phyloP scores from a whole-genome alignment of 2,797 vertebrate genomes.

The Hapalemur alaotrensis region DNA sequence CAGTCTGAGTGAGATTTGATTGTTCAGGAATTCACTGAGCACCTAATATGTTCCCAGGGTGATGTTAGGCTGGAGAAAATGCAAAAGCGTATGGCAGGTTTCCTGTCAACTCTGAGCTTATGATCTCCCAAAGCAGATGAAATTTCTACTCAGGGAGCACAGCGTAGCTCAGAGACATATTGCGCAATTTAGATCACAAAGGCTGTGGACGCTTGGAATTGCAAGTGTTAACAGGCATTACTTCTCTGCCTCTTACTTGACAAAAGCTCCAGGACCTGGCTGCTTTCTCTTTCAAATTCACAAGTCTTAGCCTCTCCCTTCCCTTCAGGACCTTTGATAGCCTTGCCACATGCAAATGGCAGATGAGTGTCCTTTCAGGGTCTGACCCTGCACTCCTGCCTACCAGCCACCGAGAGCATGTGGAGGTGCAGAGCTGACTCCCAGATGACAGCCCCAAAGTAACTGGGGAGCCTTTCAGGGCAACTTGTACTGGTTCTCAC shows the following conservation, averaged over 20 bases:
- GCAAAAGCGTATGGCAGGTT: background rate
- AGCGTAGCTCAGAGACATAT: background rate
- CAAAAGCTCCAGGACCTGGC: background rate
- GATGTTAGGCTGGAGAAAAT: background rate
- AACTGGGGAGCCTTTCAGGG: background rate
- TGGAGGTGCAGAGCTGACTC: background rate
- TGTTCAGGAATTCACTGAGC: background rate
- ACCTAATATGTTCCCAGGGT: background rate
- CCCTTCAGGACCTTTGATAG: background rate
- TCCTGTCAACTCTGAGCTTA: background rate
- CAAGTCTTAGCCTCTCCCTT: background rate
- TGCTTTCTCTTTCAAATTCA: conserved; percentile 18
- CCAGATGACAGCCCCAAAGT: background rate
- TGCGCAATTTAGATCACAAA: background rate
- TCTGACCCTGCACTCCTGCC: background rate
- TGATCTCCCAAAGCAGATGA: background rate
- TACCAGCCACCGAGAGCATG: background rate
- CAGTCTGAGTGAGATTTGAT: background rate
- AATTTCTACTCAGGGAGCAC: background rate
- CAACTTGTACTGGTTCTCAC: background rate
- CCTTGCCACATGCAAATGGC: background rate
- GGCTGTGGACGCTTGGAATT: background rate
- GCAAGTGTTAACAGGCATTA: background rate
- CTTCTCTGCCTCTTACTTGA: background rate
- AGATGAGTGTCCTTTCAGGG: background rate